Evolutionary conservation across 2,113 vertebrate species (phyloP), one percentile per base, ranked within the genome.

Genomic region (Lophura nycthemera): DNA sequence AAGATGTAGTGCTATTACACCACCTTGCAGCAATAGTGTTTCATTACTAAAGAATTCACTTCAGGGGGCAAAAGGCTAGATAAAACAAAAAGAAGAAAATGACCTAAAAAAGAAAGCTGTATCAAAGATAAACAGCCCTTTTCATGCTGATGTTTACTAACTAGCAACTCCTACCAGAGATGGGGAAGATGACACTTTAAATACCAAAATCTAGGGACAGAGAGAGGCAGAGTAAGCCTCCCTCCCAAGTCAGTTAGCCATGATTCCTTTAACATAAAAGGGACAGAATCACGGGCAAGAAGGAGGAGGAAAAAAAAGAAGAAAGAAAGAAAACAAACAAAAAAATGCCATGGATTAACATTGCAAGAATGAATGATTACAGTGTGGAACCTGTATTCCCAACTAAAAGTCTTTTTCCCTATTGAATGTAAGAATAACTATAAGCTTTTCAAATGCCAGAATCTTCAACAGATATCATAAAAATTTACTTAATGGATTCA

Each of bases 11-110:
- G 96, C 96, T 87, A 95, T 25, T 85, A 88, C 93, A 97, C 95
- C 95, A 96, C 97, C 91, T 96, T 91, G 97, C 97, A 97, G 97
- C 95, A 97, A 96, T 94, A 97, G 91, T 96, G 86, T 96, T 84
- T 94, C 90, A 72, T 82, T 94, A 89, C 79, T 93, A 88, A 94
- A 95, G 94, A 96, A 96, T 91, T 96, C 75, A 82, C 86, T 93
- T 93, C 67, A 77, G 88, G 92, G 92, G 87, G 78, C 70, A 61
- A 91, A 95, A 88, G 40, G 70, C 59, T 88, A 92, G 78, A 63
- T 84, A 32, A 91, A 96, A 92, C 40, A 92, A 90, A 67, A 21
- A 88, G 67, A 92, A 94, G 60, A 92, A 95, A 96, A 86, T 74
- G 4, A 96, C n/a, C 30, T 72, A 90, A 90, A 71, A 47, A 82